Base-by-base conservation (phyloP, 2,888 invertebrate species). In the Drosophila falleni region DNA sequence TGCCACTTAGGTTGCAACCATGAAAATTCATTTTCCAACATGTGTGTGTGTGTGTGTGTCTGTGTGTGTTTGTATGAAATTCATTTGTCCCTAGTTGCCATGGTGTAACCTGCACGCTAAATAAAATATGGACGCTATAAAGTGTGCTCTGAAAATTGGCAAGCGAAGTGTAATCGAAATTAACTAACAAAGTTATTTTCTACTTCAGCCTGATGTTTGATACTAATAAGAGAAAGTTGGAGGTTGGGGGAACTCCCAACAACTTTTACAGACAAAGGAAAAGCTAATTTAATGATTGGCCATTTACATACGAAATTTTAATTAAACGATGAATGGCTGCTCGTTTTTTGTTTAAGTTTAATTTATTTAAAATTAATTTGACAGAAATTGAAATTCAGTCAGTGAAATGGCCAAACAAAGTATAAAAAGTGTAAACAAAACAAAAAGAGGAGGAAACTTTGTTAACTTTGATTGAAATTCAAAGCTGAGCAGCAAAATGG, bases 401-500 rank as follows among this genome's bases (percentile, higher is more conserved):
- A 15, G 33, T 33, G 6, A 41, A 44, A 42, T 44, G 55, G 19
- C 31, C 23, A 33, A 42, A 31, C 19, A 58, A n/a, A 42, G 31
- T n/a, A 11, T 11, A 33, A 10, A 23, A 56, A 26, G 35, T 56
- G 19, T 46, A 29, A 59, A 37, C 50, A 31, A 49, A n/a, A 61
- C 15, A 10, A 33, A 19, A 41, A 19, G 42, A 62, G 15, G 1
- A 4, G 51, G 49, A 60, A 66, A 66, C 46, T 68, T 80, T 80
- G 44, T 29, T 51, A 75, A 67, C 69, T 64, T 76, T 80, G 69
- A 71, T 78, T 69, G 76, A 80, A 80, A 74, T 63, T 75, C n/a
- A 56, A 63, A 70, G 55, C 58, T 51, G 41, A 44, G 33, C 69
- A 55, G 19, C 10, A 54, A 71, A 71, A 62, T 60, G 71, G 49